Conservation (phyloP, 1,140 invertebrate genomes). For the Macrocentrus cingulum region DNA sequence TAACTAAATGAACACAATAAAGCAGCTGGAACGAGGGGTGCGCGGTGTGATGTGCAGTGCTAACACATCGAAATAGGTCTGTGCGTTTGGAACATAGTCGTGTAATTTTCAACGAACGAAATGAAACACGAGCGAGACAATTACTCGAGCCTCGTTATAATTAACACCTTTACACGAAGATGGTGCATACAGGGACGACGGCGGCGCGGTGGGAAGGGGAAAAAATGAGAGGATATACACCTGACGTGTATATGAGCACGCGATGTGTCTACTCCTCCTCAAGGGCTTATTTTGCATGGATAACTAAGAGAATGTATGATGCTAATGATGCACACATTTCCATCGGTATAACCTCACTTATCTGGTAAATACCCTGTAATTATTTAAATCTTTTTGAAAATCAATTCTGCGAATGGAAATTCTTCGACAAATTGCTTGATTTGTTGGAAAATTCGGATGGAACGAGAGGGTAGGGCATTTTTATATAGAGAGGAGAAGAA, state of each 20-base stretch:
- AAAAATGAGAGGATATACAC: background rate
- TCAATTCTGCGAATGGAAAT: background rate
- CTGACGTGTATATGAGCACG: background rate
- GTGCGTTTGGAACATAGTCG: background rate
- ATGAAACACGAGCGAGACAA: slow-evolving; percentile 22
- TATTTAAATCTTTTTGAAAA: slow-evolving; percentile 7
- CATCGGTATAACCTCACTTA: slow-evolving; percentile 2
- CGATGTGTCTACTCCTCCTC: slow-evolving; percentile 2
- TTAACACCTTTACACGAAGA: slow-evolving; percentile 25
- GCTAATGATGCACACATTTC: slow-evolving; percentile 2
- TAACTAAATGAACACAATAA: no score
- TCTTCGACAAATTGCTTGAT: background rate
- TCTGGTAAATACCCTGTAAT: slow-evolving; percentile 13
- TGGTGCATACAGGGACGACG: no score
- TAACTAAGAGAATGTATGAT: slow-evolving; percentile 17
- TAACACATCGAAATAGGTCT: background rate
- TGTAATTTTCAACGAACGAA: slow-evolving; percentile 17
- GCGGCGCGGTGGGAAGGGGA: background rate
- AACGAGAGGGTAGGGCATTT: no score
- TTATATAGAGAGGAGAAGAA: no score
- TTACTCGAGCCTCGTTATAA: slow-evolving; percentile 25
- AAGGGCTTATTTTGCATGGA: slow-evolving; percentile 15
- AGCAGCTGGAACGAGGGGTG: background rate
- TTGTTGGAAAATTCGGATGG: no score
- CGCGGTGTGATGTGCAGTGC: background rate